phyloP scores from a whole-genome alignment of 2,113 vertebrate genomes.

The Lonchura striata region DNA sequence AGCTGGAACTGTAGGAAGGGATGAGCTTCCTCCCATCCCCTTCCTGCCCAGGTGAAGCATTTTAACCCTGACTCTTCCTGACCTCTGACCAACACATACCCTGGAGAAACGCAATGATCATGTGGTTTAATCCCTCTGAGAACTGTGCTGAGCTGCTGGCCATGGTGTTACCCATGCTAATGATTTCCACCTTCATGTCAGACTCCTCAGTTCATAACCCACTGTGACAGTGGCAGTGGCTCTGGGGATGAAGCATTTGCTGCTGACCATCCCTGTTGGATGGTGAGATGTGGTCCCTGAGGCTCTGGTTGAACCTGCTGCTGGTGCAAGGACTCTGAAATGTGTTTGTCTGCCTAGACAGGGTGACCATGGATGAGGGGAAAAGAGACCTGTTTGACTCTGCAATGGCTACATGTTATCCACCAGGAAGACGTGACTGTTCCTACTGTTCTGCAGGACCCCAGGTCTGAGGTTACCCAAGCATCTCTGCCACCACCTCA shows the following conservation, averaged over 20 bases:
- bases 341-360: neutral
- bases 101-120: neutral
- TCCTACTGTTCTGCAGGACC: neutral
- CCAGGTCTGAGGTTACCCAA: neutral
- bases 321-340: neutral
- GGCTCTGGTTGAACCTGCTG: neutral
- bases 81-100: neutral
- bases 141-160: neutral
- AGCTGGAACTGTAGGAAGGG: neutral
- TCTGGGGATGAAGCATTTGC: neutral
- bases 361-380: no score
- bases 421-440: neutral
- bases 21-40: neutral
- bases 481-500: fast-evolving
- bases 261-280: neutral
- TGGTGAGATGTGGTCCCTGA: neutral
- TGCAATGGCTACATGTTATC: neutral
- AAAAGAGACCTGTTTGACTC: neutral
- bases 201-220: neutral
- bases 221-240: neutral
- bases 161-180: neutral
- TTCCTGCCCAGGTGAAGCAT: neutral
- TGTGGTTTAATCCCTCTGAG: neutral
- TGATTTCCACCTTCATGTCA: neutral
- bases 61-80: neutral